Evolutionary conservation across 1,140 invertebrate species (phyloP).

Genomic region (Conus ventricosus): DNA sequence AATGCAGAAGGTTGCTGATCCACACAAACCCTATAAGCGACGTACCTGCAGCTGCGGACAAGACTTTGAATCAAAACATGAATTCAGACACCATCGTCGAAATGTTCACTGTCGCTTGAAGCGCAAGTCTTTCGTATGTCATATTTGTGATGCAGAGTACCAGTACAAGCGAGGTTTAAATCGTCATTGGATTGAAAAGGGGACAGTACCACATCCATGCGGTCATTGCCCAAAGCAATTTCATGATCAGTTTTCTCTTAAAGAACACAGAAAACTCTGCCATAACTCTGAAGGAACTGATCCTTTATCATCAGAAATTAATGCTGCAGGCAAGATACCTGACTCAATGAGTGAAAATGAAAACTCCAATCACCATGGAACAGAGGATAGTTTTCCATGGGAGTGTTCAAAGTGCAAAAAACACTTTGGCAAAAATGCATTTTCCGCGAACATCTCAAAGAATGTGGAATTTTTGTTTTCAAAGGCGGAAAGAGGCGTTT

Average conservation of each 20-base stretch:
- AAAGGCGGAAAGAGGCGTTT: not conserved
- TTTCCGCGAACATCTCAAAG: not conserved
- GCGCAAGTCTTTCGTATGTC: conserved; percentile 27
- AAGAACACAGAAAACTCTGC: not conserved
- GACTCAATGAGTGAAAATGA: not conserved
- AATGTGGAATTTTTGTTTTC: conserved; percentile 6
- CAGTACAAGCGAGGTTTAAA: conserved; percentile 17
- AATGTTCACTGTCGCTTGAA: not conserved
- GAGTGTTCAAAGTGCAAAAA: conserved; percentile 24
- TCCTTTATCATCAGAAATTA: not conserved
- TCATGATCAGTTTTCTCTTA: conserved; percentile 19
- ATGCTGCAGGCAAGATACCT: not conserved
- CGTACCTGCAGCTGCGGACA: conserved; percentile 19
- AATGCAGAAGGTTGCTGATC: not conserved
- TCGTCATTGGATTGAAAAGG: conserved; percentile 8
- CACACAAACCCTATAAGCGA: not conserved
- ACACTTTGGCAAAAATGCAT: not conserved
- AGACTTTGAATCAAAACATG: conserved; percentile 12
- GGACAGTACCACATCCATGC: not conserved
- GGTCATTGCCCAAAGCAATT: not conserved
- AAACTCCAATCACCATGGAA: not conserved
- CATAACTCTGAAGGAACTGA: not conserved
- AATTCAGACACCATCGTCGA: conserved; percentile 19
- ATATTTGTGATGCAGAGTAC: conserved; percentile 4
- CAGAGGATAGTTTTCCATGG: conserved; percentile 4